A percentile compares a stretch with the other conserved stretches of the same genome.
Conservation (phyloP, 2,888 invertebrate species). For the Noctua janthina region DNA sequence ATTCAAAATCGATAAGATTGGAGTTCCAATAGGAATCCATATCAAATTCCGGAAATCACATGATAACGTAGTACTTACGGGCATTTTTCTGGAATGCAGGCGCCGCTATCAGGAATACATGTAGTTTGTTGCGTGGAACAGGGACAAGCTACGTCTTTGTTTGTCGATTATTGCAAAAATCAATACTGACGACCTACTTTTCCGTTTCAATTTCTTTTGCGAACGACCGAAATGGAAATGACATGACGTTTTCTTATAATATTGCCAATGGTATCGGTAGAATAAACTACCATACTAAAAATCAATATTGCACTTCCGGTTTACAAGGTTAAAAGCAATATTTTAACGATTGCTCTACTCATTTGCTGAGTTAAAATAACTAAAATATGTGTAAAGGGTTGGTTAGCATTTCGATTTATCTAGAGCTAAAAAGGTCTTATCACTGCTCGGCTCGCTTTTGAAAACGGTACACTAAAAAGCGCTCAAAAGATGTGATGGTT, state of each 20-base stretch:
- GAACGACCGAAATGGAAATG: slow-evolving; percentile 76
- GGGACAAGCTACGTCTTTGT: slow-evolving; percentile 77
- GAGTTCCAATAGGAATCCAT: slow-evolving; percentile 57
- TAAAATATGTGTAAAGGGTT: background rate
- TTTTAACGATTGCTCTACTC: background rate
- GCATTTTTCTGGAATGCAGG: slow-evolving; percentile 80
- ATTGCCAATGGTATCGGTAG: slow-evolving; percentile 67
- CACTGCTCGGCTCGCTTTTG: background rate
- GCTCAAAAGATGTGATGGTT: background rate
- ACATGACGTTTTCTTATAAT: slow-evolving; percentile 73
- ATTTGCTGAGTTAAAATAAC: background rate
- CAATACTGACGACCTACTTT: slow-evolving; percentile 87
- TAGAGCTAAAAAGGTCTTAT: background rate
- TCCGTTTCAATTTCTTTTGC: slow-evolving; percentile 74
- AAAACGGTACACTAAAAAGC: background rate
- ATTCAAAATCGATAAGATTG: slow-evolving; percentile 33
- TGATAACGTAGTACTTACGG: slow-evolving; percentile 83
- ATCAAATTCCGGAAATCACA: slow-evolving; percentile 78
- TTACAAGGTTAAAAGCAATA: background rate
- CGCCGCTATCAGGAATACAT: slow-evolving; percentile 73
- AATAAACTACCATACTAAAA: slow-evolving; percentile 42
- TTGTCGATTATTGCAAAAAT: slow-evolving; percentile 84
- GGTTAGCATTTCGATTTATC: background rate
- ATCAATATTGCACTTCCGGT: slow-evolving; percentile 53
- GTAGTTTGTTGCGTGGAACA: slow-evolving; percentile 69